A percentile compares a stretch with the other conserved stretches of the same genome.
Conservation (phyloP, 2,113 vertebrate genomes). For the Redunca redunca region DNA sequence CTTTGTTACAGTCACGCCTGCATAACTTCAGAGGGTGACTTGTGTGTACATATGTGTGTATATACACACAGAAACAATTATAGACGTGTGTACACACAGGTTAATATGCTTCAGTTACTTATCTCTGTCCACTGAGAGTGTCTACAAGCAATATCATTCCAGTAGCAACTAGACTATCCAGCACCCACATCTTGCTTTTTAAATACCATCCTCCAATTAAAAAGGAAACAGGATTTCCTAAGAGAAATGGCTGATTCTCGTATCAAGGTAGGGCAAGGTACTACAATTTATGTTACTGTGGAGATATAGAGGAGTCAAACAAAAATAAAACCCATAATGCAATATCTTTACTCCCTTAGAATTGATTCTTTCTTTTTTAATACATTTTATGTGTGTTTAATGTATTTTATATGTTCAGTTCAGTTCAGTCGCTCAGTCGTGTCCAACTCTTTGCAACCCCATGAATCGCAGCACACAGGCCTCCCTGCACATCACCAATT, state of each 20-base stretch:
- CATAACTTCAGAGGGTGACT: not conserved
- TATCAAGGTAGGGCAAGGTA: not conserved
- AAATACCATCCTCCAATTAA: not conserved
- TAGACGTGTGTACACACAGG: not conserved
- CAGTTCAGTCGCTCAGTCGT: no score
- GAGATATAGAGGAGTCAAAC: not conserved
- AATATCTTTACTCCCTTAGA: not conserved
- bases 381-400: not conserved
- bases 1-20: not conserved
- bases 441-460: no score
- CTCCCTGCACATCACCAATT: no score
- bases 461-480: no score
- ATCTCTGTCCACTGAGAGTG: not conserved
- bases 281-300: not conserved
- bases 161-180: not conserved
- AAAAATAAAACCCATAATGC: not conserved
- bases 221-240: not conserved
- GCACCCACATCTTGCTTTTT: not conserved
- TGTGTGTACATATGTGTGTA: not conserved
- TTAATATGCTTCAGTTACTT: not conserved
- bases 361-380: not conserved
- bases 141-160: not conserved
- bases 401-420: not conserved
- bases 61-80: not conserved
- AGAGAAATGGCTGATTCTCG: not conserved